Evolutionary conservation across 2,888 invertebrate species (phyloP).

Genomic region (Lordiphosa andalusiaca): DNA sequence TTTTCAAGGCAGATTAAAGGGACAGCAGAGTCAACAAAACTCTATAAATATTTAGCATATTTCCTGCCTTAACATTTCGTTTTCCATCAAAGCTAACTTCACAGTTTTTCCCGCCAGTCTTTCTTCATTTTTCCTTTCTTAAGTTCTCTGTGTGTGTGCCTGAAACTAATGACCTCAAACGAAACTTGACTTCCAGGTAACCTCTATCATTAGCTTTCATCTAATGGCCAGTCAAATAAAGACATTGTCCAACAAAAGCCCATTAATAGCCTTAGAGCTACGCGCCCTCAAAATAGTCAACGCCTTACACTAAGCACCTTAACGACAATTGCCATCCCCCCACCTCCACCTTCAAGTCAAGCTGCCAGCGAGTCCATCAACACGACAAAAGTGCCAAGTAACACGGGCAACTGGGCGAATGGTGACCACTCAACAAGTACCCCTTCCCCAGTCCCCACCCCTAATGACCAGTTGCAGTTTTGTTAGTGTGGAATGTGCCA

Average conservation of each 20-base stretch:
- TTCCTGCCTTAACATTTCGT: too few species aligned
- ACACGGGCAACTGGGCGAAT: too few species aligned
- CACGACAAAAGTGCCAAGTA: conserved; percentile 32
- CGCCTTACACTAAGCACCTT: conserved; percentile 70
- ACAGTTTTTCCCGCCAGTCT: neutral
- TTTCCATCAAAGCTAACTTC: too few species aligned
- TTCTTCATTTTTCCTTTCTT: neutral
- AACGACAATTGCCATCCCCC: conserved; percentile 51
- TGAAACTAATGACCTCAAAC: conserved; percentile 10
- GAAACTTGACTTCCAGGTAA: conserved; percentile 10
- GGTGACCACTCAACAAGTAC: conserved; percentile 48
- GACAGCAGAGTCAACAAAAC: too few species aligned
- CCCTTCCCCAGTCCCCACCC: neutral
- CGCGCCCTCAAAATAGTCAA: conserved; percentile 35
- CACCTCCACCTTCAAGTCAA: conserved; percentile 24
- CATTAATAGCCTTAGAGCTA: conserved; percentile 46
- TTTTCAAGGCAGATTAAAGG: too few species aligned
- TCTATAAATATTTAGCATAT: too few species aligned
- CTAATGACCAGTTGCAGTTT: conserved; percentile 61
- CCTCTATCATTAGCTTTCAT: conserved; percentile 10
- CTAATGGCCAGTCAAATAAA: conserved; percentile 44
- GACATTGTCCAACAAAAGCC: conserved; percentile 53
- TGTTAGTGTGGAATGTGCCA: conserved; percentile 28
- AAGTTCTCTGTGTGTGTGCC: neutral
- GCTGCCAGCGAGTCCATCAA: conserved; percentile 27